Percentiles rank a stretch among this genome's conserved stretches.
phyloP scores from a whole-genome alignment of 2,888 invertebrate species.

The Mythimna vitellina region DNA sequence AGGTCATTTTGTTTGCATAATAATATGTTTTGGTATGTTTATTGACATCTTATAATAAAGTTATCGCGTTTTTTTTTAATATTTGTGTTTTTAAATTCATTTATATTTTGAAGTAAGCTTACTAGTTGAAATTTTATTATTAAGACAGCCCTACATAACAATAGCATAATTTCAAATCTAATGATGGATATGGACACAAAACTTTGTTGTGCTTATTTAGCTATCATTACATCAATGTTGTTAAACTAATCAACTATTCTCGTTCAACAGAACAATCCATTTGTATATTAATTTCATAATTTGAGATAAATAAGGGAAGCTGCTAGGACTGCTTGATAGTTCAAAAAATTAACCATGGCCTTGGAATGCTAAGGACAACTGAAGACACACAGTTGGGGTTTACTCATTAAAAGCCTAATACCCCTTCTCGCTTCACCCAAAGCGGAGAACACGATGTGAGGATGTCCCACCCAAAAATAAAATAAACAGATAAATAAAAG shows the following conservation, averaged over 20 bases:
- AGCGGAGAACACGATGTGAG: no score
- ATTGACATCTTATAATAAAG: not conserved
- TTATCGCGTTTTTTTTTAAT: not conserved
- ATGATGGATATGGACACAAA: slow-evolving; percentile 61
- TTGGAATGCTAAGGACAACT: no score
- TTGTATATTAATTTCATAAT: slow-evolving; percentile 20
- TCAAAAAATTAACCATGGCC: no score
- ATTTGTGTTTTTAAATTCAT: not conserved
- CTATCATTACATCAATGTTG: slow-evolving; percentile 58
- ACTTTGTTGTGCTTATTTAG: slow-evolving; percentile 58
- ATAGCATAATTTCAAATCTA: slow-evolving; percentile 55
- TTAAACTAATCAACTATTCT: slow-evolving; percentile 41
- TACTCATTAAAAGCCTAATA: no score
- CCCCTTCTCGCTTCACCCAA: no score
- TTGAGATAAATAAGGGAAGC: not conserved
- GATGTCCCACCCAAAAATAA: no score
- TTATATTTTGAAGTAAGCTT: not conserved
- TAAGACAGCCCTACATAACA: slow-evolving; percentile 57
- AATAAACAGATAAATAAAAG: not conserved
- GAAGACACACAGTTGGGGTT: no score
- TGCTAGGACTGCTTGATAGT: no score
- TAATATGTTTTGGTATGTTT: not conserved
- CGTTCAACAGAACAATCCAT: slow-evolving; percentile 24
- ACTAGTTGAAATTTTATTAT: not conserved
- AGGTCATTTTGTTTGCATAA: not conserved